Evolutionary conservation across 2,797 vertebrate species (phyloP), one percentile per base, ranked within the genome.

Genomic region (Ptychadena robeensis): DNA sequence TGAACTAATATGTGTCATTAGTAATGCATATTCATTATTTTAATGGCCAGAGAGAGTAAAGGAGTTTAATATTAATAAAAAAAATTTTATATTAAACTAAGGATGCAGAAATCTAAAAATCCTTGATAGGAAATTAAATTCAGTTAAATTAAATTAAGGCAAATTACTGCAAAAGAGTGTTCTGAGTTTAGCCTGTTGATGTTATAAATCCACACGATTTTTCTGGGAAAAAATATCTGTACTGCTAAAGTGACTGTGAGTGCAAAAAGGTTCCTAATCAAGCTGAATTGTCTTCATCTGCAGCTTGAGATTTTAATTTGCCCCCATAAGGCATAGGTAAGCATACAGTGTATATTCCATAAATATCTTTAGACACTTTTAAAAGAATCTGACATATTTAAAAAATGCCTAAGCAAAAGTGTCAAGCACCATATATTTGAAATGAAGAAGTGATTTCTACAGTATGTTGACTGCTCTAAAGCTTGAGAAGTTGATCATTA

Each of bases 1-100:
- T 82, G 73, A 63, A 76, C 73, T 77, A 81, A 74, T 73, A 27
- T 12, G 53, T 3, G 32, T 27, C 3, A 48, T 48, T 48, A 53
- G 18, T 53, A 7, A 6, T 53, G 44, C 15, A 48, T 0, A 22
- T 22, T 22, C 6, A 53, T 53, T 44, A 22, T 22, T 22, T 22
- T n/a, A 53, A 6, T 53, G 18, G 18, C 44, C 44, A 53, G 44
- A 53, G 22, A 53, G 44, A 53, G 44, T 53, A 5, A 14, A 40
- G 38, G 35, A 22, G 15, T 68, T 68, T 6, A 38, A 71, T 27
- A 35, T 40, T 30, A 40, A 71, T 40, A 18, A 69, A n/a, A 69
- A 27, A 37, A 38, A 10, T 38, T 69, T 25, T 69, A n/a, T 25
- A 31, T n/a, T 69, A 37, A 38, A 25, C 22, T 35, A 38, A 69